Base-by-base conservation (phyloP, 2,113 vertebrate species). In the Bufo bufo region DNA sequence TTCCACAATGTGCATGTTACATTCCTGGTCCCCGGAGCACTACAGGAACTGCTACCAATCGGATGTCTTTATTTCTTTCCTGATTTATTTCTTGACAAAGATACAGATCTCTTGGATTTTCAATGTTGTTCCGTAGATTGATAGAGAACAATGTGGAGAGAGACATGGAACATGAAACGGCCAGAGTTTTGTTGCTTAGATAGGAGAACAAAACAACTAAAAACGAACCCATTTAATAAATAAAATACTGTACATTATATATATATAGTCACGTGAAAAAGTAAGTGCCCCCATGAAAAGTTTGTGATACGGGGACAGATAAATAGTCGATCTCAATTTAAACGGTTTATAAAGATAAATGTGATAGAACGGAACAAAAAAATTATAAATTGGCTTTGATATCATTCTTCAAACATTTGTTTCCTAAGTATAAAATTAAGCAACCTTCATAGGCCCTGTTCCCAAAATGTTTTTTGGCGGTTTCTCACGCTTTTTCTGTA, bases 21-120 rank as follows among this genome's bases (percentile, higher is more conserved):
- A 63, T 45, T 77, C 13, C 56, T 43, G 87, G 69, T 88, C 87
- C 80, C 87, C 7, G 69, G 71, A 84, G 87, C 71, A 14, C 45
- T 33, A 16, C 80, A 83, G 80, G 87, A 83, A 83, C 71, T 72
- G 69, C 81, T 84, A 88, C 80, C 87, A 83, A 77, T 84, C 87
- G 71, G 87, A 88, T 77, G 81, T 88, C 87, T 88, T 66, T 71
- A 88, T 88, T 84, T 84, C 87, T 88, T 84, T 66, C 80, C 87
- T 88, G 87, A 88, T 83, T 88, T 77, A 88, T 88, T 58, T 65
- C 87, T 77, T 54, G 80, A 88, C 69, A 77, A 11, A 88, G 87
- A 88, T 88, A 84, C 71, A 52, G 87, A 88, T 88, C 87, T 88
- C 87, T 83, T 58, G 87, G 80, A 83, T 83, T 88, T 83, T 66